A percentile compares a stretch with the other conserved stretches of the same genome.
These are phyloP conservation scores for Eospalax fontanierii DNA, from an alignment of 2,797 vertebrate genomes.

Conservation along the genomic window DNA sequence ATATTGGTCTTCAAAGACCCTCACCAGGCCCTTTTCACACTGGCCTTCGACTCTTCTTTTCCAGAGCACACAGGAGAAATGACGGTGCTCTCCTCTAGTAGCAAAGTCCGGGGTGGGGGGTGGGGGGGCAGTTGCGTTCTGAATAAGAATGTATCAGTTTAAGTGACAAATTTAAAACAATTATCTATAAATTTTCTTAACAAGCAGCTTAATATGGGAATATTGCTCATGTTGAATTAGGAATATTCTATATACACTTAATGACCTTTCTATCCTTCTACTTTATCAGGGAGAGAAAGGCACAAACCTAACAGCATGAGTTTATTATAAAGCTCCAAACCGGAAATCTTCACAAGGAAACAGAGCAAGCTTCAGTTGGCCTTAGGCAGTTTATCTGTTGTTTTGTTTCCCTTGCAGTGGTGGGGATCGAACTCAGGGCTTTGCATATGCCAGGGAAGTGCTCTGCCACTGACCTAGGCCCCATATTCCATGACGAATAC, in stretches of 20 bases:
- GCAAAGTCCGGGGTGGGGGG: background rate
- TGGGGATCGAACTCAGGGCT: too few species aligned
- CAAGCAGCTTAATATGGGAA: constrained; percentile 26
- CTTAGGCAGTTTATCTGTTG: background rate
- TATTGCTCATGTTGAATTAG: background rate
- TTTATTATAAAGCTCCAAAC: fast-evolving
- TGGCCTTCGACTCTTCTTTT: background rate
- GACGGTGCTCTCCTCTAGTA: background rate
- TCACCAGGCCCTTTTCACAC: background rate
- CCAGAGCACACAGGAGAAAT: background rate
- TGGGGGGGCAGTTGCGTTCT: background rate
- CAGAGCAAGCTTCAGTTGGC: background rate
- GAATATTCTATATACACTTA: background rate
- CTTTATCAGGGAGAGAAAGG: background rate
- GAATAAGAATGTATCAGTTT: background rate
- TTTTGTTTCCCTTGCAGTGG: background rate
- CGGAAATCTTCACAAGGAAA: constrained; percentile 7
- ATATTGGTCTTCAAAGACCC: background rate
- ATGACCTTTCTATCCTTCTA: background rate
- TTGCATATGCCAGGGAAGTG: too few species aligned
- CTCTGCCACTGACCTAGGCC: background rate
- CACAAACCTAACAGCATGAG: background rate
- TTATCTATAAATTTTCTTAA: constrained; percentile 41
- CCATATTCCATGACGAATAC: too few species aligned
- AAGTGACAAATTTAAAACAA: constrained; percentile 41